phyloP scores from a whole-genome alignment of 1,140 invertebrate species.

The Paraescarpia echinospica region DNA sequence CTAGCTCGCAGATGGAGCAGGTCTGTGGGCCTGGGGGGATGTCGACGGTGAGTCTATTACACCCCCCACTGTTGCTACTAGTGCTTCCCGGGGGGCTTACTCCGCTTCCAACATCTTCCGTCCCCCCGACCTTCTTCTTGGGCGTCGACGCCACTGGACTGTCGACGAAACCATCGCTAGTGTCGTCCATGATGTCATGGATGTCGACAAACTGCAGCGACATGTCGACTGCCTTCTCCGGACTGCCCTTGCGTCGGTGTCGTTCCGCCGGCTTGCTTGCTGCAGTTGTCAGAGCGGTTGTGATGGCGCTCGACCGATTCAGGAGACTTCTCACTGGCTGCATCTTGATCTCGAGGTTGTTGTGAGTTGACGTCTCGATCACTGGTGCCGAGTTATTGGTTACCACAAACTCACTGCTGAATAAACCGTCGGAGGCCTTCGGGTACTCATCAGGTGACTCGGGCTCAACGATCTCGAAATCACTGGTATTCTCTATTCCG shows the following conservation, averaged over 20 bases:
- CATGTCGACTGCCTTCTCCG: neutral
- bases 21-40: constrained; percentile 22
- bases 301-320: neutral
- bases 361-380: neutral
- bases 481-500: constrained; percentile 4
- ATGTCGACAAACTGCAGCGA: neutral
- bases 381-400: constrained; percentile 6
- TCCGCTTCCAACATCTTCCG: neutral
- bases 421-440: neutral
- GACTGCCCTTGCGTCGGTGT: neutral
- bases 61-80: neutral
- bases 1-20: constrained; percentile 22
- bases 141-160: neutral
- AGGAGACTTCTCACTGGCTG: constrained; percentile 17
- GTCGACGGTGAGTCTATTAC: neutral
- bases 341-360: constrained; percentile 10
- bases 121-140: neutral
- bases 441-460: constrained; percentile 18
- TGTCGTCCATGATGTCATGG: neutral
- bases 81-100: neutral
- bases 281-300: neutral
- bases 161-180: neutral
- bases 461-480: constrained; percentile 21
- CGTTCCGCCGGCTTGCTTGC: neutral
- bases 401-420: constrained; percentile 13